These are phyloP conservation scores for Drosophila lowei DNA, from an alignment of 1,140 invertebrate genomes.

Conservation along the genomic window DNA sequence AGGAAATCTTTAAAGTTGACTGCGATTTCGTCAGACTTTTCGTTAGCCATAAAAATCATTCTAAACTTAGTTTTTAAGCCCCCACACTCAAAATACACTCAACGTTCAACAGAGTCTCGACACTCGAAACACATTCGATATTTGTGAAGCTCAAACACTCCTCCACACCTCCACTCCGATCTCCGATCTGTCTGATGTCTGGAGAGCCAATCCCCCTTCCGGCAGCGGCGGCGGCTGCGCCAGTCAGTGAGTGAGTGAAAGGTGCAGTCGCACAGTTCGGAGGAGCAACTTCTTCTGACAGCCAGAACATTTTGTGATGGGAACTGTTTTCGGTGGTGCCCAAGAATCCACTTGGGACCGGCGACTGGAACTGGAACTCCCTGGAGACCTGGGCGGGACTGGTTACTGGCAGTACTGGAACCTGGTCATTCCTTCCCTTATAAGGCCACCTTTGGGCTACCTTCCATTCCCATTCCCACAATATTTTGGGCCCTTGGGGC, in stretches of 20 bases:
- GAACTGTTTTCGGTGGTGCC: conserved; percentile 12
- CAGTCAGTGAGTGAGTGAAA: conserved; percentile 19
- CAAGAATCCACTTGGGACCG: too few species aligned
- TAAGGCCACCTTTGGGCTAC: not conserved
- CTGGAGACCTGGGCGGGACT: too few species aligned
- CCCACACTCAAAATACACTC: too few species aligned
- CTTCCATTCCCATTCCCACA: conserved; percentile 22
- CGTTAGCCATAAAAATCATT: too few species aligned
- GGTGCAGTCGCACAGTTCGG: conserved; percentile 16
- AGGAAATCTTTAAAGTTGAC: too few species aligned
- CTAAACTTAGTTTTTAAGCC: too few species aligned
- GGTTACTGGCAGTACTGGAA: not conserved
- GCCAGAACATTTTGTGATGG: conserved; percentile 23
- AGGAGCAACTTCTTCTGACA: too few species aligned
- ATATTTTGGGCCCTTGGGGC: conserved; percentile 28
- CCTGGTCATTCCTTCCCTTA: conserved; percentile 16
- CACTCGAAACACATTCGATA: conserved; percentile 6
- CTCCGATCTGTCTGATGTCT: too few species aligned
- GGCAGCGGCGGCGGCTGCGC: not conserved
- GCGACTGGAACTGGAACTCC: too few species aligned
- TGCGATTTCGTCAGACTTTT: too few species aligned
- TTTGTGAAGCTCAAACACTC: conserved; percentile 22
- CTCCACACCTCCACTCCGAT: not conserved
- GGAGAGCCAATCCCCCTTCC: conserved; percentile 20
- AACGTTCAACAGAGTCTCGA: too few species aligned